Conservation (phyloP, 1,140 invertebrate species). For the Drosophila grimshawi region DNA sequence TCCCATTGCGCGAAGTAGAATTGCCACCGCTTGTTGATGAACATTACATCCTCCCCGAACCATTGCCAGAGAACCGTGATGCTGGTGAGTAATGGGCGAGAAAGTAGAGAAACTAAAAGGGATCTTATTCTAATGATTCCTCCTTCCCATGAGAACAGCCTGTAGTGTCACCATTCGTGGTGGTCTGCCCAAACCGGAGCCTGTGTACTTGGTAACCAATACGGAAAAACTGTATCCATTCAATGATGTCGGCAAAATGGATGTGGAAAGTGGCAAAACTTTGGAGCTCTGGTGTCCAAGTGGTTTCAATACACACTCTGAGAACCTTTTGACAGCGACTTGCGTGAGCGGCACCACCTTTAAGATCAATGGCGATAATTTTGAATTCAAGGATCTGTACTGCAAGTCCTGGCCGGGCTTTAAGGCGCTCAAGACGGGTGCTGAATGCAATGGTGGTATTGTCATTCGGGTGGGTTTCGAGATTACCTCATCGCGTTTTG, state of each 20-base stretch:
- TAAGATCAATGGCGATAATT: slow-evolving; percentile 55
- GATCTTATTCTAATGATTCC: background rate
- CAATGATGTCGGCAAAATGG: slow-evolving; percentile 61
- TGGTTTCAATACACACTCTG: slow-evolving; percentile 53
- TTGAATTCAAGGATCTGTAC: slow-evolving; percentile 73
- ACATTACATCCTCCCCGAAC: slow-evolving; percentile 38
- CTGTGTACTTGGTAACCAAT: slow-evolving; percentile 70
- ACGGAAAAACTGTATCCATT: slow-evolving; percentile 74
- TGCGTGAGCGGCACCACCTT: slow-evolving; percentile 77
- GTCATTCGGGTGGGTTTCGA: slow-evolving; percentile 77
- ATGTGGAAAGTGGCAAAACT: slow-evolving; percentile 55
- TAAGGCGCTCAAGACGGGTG: slow-evolving; percentile 76
- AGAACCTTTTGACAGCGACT: slow-evolving; percentile 61
- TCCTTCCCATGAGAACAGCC: slow-evolving; percentile 22
- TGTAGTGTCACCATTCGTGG: slow-evolving; percentile 73
- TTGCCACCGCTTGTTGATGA: slow-evolving; percentile 51
- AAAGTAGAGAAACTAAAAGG: background rate
- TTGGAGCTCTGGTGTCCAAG: slow-evolving; percentile 74
- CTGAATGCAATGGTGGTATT: slow-evolving; percentile 75
- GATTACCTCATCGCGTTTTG: slow-evolving; percentile 68
- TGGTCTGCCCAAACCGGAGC: slow-evolving; percentile 71
- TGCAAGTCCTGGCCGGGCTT: slow-evolving; percentile 77
- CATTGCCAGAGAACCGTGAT: slow-evolving; percentile 43
- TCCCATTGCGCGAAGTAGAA: slow-evolving; percentile 54
- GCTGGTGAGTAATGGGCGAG: slow-evolving; percentile 36